Base-by-base conservation (phyloP, 2,888 invertebrate genomes). In the Poecilus cupreus region DNA sequence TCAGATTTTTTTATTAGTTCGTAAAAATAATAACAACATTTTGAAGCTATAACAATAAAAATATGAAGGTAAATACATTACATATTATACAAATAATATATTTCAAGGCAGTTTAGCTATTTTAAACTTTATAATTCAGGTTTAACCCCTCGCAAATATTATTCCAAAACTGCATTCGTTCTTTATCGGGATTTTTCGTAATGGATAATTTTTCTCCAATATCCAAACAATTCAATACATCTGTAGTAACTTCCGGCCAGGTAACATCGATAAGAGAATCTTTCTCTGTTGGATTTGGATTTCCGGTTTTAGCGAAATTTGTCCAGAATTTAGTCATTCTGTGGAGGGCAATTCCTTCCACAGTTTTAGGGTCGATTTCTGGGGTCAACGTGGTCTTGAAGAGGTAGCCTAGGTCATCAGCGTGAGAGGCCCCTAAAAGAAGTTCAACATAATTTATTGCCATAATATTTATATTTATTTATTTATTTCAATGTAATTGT, bases 121-220 rank as follows among this genome's bases (percentile, higher is more conserved):
- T n/a, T n/a, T n/a, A n/a, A n/a, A n/a, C n/a, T n/a, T n/a, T n/a
- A n/a, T n/a, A n/a, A n/a, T n/a, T n/a, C n/a, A n/a, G n/a, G 8
- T 49, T 32, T 26, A 49, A 26, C 10, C 20, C 8, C 2, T n/a
- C 37, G 51, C 49, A 77, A 4, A 83, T 68, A 24, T 84, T 83
- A 20, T 87, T 85, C 88, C 88, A 88, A 81, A 88, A 87, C 26
- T 85, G 32, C 81, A 87, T 83, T 74, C 88, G 83, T 3, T 87
- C 85, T 8, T 82, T 75, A 60, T 87, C 85, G 2, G 87, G 83
- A 82, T 87, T 85, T 1, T 75, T 82, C 10, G 82, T 85, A 32
- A 85, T 81, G 22, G 82, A 85, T 8, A 87, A 80, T 54, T 86
- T 84, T 37, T 84, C 72, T 10, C 85, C 86, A 72, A 88, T 87